A percentile compares a stretch with the other conserved stretches of the same genome.
Conservation (phyloP, 2,113 vertebrate species). For the Panthera tigris region DNA sequence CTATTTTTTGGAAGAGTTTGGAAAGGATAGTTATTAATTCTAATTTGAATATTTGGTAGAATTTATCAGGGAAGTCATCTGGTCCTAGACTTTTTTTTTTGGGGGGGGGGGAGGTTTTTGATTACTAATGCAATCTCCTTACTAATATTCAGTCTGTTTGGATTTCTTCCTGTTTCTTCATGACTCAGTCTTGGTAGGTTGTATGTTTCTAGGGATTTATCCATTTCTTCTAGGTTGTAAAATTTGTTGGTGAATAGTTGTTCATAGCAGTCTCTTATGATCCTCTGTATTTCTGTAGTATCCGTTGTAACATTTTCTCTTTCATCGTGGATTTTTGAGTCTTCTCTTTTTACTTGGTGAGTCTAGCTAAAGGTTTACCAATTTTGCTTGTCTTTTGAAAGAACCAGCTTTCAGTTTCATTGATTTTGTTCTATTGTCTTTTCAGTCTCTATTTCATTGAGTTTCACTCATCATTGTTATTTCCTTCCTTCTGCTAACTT, state of each 20-base stretch:
- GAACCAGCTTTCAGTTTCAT: background rate
- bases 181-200: background rate
- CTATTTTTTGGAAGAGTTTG: background rate
- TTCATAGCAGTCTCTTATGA: background rate
- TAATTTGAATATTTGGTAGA: background rate
- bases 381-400: background rate
- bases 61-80: background rate
- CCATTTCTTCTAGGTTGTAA: background rate
- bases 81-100: background rate
- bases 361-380: background rate
- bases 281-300: background rate
- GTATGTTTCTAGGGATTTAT: background rate
- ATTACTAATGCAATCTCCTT: background rate
- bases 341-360: background rate
- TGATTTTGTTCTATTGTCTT: background rate
- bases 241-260: background rate
- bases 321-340: background rate
- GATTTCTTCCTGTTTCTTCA: background rate
- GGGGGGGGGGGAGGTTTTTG: background rate
- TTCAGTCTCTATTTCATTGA: background rate
- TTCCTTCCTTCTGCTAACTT: background rate
- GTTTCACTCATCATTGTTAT: background rate
- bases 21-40: background rate
- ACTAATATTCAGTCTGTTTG: background rate
- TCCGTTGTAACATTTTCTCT: background rate